These are phyloP conservation scores for Ctenicera cuprea DNA, from an alignment of 2,888 invertebrate genomes.

Conservation along the genomic window DNA sequence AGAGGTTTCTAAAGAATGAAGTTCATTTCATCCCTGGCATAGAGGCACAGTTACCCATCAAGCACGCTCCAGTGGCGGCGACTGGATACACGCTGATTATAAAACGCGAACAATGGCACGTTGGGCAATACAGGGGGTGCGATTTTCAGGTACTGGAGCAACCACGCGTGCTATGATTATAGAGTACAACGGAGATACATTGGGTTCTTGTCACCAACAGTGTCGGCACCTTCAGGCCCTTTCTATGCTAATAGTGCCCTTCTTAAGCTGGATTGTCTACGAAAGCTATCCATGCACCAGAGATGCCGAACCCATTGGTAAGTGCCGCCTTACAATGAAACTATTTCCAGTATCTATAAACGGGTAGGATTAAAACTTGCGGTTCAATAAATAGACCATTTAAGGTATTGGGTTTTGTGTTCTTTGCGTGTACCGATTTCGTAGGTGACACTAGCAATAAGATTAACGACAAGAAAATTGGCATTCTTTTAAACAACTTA, in stretches of 20 bases:
- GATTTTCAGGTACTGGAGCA: conserved; percentile 57
- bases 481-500: neutral
- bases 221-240: conserved; percentile 54
- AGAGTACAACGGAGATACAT: conserved; percentile 48
- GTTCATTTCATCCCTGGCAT: conserved; percentile 51
- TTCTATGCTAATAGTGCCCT: conserved; percentile 55
- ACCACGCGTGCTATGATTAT: conserved; percentile 58
- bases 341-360: conserved; percentile 53
- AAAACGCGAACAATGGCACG: conserved; percentile 56
- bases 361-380: conserved; percentile 57
- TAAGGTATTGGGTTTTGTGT: conserved; percentile 25
- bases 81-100: conserved; percentile 57
- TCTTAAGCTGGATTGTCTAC: conserved; percentile 57
- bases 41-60: conserved; percentile 56
- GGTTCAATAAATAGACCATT: conserved; percentile 57
- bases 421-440: conserved; percentile 12
- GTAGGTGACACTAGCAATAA: conserved; percentile 10
- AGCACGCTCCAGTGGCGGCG: conserved; percentile 56
- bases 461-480: neutral
- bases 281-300: conserved; percentile 56
- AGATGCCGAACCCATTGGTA: conserved; percentile 53
- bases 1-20: conserved; percentile 54
- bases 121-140: conserved; percentile 57
- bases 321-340: conserved; percentile 49
- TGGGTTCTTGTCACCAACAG: conserved; percentile 55